Percentiles rank a stretch among this genome's conserved stretches.
Evolutionary conservation across 2,888 invertebrate genomes (phyloP).

Genomic region (Dendrolimus houi): DNA sequence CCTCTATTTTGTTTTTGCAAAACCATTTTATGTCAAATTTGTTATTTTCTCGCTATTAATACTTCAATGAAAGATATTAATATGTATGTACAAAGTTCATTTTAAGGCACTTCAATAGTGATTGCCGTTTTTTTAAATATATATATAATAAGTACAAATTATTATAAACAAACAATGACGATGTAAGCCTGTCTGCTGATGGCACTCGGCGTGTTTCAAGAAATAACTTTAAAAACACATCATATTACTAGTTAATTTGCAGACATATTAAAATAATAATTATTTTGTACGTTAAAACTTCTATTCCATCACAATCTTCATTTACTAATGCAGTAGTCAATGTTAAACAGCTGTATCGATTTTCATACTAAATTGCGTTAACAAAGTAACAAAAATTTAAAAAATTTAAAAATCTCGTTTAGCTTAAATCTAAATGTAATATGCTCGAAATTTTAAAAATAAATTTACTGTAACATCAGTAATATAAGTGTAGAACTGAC

Average conservation of each 20-base stretch:
- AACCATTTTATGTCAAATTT: constrained; percentile 61
- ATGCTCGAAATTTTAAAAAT: too few relatives aligned
- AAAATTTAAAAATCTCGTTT: too few relatives aligned
- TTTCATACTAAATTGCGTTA: constrained; percentile 6
- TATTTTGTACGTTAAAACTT: constrained; percentile 55
- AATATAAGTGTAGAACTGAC: too few relatives aligned
- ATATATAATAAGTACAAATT: constrained; percentile 63
- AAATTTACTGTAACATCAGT: too few relatives aligned
- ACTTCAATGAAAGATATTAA: constrained; percentile 45
- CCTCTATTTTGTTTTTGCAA: constrained; percentile 66
- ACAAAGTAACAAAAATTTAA: too few relatives aligned
- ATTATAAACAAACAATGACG: constrained; percentile 54
- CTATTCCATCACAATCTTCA: constrained; percentile 47
- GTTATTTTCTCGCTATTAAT: constrained; percentile 48
- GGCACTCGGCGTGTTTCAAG: constrained; percentile 67
- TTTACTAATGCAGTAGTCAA: constrained; percentile 23
- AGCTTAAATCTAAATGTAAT: too few relatives aligned
- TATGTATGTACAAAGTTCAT: constrained; percentile 64
- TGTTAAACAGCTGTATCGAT: constrained; percentile 22
- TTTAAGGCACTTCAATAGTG: constrained; percentile 63
- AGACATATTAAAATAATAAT: constrained; percentile 49
- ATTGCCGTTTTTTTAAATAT: constrained; percentile 44
- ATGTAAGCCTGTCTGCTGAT: constrained; percentile 57
- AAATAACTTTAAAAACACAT: constrained; percentile 53
- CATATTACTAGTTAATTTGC: constrained; percentile 52